A percentile compares a stretch with the other conserved stretches of the same genome.
Evolutionary conservation across 2,113 vertebrate species (phyloP).

Genomic region (Tetrao urogallus): DNA sequence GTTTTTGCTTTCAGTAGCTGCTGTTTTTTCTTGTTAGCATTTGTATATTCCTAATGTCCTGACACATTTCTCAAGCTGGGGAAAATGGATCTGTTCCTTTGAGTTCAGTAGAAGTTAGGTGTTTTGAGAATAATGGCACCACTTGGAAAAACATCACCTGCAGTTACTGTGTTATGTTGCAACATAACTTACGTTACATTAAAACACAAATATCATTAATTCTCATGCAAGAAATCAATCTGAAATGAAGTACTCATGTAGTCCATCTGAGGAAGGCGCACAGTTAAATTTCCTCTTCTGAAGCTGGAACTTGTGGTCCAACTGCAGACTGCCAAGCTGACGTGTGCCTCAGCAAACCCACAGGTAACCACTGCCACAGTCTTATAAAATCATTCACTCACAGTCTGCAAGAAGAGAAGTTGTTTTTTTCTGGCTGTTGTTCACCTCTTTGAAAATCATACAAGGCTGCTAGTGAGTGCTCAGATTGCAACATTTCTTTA

Average conservation of each 20-base stretch:
- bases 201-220: background rate
- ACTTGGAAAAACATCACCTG: background rate
- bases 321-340: background rate
- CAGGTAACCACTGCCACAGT: background rate
- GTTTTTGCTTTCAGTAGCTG: background rate
- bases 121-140: background rate
- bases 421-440: background rate
- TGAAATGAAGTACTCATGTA: background rate
- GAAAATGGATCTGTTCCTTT: background rate
- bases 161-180: background rate
- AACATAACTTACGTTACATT: background rate
- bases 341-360: background rate
- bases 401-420: background rate
- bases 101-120: background rate
- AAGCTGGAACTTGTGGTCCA: background rate
- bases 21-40: background rate
- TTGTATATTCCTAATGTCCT: slow-evolving; percentile 3
- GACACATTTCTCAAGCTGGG: background rate
- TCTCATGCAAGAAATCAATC: background rate
- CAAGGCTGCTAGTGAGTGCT: slow-evolving; percentile 2
- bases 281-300: background rate
- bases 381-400: slow-evolving; percentile 3
- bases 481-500: background rate
- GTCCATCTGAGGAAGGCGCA: background rate
- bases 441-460: slow-evolving; percentile 17